A percentile compares a stretch with the other conserved stretches of the same genome.
These are phyloP conservation scores for Altica lythri DNA, from an alignment of 2,888 invertebrate genomes.

Conservation along the genomic window DNA sequence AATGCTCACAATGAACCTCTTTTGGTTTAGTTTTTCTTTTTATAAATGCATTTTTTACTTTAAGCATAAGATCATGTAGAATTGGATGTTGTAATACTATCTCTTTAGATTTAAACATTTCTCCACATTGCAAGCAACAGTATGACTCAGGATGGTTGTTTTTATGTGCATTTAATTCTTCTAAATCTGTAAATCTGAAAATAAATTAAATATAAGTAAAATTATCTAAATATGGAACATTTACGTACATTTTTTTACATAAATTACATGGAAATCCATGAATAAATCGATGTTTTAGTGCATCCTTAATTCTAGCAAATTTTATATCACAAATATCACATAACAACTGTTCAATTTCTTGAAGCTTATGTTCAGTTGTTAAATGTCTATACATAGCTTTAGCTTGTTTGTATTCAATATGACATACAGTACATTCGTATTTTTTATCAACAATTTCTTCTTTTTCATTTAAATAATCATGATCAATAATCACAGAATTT, in stretches of 20 bases:
- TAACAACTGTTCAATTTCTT: background rate
- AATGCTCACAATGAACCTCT: background rate
- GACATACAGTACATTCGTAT: constrained; percentile 14
- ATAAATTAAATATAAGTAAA: background rate
- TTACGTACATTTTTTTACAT: constrained; percentile 7
- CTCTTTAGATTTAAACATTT: constrained; percentile 3
- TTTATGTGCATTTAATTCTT: constrained; percentile 13
- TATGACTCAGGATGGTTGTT: constrained; percentile 7
- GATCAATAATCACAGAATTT: background rate
- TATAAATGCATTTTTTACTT: constrained; percentile 5
- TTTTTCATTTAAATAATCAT: background rate
- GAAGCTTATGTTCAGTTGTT: constrained; percentile 7
- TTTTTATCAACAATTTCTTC: background rate
- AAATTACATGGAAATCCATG: constrained; percentile 14
- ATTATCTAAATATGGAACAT: background rate
- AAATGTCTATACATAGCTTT: constrained; percentile 18
- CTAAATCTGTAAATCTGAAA: constrained; percentile 18
- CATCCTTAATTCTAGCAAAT: constrained; percentile 14
- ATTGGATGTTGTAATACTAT: constrained; percentile 3
- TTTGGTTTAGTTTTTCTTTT: background rate
- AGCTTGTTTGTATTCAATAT: constrained; percentile 9
- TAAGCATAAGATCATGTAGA: constrained; percentile 13
- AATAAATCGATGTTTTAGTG: constrained; percentile 7
- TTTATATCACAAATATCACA: constrained; percentile 18
- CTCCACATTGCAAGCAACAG: constrained; percentile 18